Percentiles rank a stretch among this genome's conserved stretches.
phyloP scores from a whole-genome alignment of 2,888 invertebrate genomes.

The Rapana venosa region DNA sequence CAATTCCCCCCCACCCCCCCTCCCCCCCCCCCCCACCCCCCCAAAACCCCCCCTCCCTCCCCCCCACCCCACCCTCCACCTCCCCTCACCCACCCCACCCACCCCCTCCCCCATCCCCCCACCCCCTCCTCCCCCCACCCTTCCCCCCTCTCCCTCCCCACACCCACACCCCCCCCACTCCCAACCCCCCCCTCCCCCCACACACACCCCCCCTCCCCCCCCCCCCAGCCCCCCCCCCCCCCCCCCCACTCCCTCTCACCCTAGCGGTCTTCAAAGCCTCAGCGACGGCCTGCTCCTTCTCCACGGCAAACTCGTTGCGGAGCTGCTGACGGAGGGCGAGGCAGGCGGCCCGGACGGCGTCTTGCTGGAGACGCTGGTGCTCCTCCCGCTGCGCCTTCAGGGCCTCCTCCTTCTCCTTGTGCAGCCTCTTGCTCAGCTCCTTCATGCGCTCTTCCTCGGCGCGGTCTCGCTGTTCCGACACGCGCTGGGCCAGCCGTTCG shows the following conservation, averaged over 20 bases:
- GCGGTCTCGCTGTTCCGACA: conserved; percentile 69
- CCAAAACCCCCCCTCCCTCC: too few relatives aligned
- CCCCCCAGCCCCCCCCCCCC: neutral
- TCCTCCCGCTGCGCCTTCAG: conserved; percentile 68
- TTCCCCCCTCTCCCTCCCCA: neutral
- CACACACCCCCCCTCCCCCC: too few relatives aligned
- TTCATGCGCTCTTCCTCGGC: conserved; percentile 70
- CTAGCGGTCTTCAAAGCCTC: conserved; percentile 69
- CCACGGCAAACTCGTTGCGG: conserved; percentile 64
- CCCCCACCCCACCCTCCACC: too few relatives aligned
- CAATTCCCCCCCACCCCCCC: too few relatives aligned
- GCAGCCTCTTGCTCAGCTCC: conserved; percentile 65
- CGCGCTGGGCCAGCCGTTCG: conserved; percentile 65
- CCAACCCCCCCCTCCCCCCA: too few relatives aligned
- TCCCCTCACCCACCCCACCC: too few relatives aligned
- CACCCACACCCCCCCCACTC: neutral
- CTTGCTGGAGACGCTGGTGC: conserved; percentile 65
- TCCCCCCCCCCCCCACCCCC: too few relatives aligned
- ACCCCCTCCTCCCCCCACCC: neutral
- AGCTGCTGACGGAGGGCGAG: conserved; percentile 60
- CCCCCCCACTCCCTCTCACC: conserved; percentile 50
- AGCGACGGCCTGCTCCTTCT: conserved; percentile 69
- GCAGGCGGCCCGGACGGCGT: conserved; percentile 70
- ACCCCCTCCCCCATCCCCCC: neutral
- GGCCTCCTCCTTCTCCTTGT: conserved; percentile 68